These are phyloP conservation scores for Eurystomus glaucurus DNA, from an alignment of 2,797 vertebrate species.

Conservation along the genomic window DNA sequence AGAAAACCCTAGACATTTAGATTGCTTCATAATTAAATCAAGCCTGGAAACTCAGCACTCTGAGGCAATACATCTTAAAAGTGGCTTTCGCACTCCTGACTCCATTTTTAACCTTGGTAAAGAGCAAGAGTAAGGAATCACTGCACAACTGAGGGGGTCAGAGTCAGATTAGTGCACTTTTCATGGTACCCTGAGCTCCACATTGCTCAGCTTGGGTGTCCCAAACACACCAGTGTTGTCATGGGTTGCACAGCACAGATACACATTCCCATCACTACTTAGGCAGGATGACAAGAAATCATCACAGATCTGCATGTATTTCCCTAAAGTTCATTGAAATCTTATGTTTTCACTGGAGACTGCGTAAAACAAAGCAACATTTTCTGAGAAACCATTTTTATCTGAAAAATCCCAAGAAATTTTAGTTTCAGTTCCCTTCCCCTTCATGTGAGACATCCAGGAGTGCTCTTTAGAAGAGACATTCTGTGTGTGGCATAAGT, in stretches of 20 bases:
- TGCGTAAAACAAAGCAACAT: neutral
- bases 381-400: neutral
- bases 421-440: neutral
- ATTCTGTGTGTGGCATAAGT: neutral
- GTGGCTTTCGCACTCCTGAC: neutral
- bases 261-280: neutral
- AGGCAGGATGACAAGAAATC: neutral
- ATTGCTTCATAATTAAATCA: constrained; percentile 12
- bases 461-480: neutral
- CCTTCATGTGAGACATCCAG: neutral
- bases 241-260: neutral
- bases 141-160: neutral
- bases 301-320: neutral
- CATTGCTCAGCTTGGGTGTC: neutral
- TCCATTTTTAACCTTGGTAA: neutral
- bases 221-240: neutral
- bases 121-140: neutral
- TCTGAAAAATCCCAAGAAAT: neutral
- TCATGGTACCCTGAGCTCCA: neutral
- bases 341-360: neutral
- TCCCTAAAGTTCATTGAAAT: neutral
- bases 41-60: neutral
- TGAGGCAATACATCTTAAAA: neutral
- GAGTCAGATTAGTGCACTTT: neutral
- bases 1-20: neutral